Percentiles rank a stretch among this genome's conserved stretches.
These are phyloP conservation scores for Siniperca obscura DNA, from an alignment of 2,797 vertebrate genomes.

Conservation along the genomic window DNA sequence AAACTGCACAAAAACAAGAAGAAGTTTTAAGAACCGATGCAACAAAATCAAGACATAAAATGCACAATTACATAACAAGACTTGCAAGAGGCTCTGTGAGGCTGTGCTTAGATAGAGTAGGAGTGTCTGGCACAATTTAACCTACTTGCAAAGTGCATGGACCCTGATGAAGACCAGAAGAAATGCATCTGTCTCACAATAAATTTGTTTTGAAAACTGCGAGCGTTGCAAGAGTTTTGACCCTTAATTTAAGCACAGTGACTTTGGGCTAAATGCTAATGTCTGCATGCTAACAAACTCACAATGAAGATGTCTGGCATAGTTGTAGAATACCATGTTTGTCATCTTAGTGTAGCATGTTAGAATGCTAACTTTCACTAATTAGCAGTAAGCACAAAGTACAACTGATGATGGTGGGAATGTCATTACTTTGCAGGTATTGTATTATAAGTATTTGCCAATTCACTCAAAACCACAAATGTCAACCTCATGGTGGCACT, in stretches of 20 bases:
- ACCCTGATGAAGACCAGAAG: no score
- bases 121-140: neutral
- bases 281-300: neutral
- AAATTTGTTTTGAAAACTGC: neutral
- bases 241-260: neutral
- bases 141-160: neutral
- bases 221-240: neutral
- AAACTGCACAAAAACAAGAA: conserved; percentile 76
- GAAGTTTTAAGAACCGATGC: conserved; percentile 10
- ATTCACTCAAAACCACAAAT: neutral
- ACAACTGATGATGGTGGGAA: neutral
- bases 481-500: neutral
- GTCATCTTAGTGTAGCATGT: neutral
- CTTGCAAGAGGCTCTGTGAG: neutral
- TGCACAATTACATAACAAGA: neutral
- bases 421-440: no score
- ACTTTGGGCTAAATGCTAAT: neutral
- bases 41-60: conserved; percentile 7
- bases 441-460: no score
- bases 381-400: neutral
- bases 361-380: neutral
- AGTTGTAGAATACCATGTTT: neutral
- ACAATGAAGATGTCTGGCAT: neutral
- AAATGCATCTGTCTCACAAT: neutral
- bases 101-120: neutral